A percentile compares a stretch with the other conserved stretches of the same genome.
phyloP scores from a whole-genome alignment of 2,797 vertebrate species.

The Etheostoma nigrum region DNA sequence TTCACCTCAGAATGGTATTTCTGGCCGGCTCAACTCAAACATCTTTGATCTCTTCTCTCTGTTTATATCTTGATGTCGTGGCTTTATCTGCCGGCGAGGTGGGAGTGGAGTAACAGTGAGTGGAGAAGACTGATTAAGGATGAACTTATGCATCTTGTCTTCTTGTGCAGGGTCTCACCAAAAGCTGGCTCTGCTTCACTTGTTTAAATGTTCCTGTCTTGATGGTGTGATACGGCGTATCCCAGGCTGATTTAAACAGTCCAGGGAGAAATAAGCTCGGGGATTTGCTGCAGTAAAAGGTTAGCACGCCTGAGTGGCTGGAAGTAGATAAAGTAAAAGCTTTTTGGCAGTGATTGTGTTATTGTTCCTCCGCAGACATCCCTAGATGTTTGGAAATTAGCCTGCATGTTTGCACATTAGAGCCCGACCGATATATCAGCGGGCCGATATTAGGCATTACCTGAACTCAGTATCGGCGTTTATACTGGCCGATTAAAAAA shows the following conservation, averaged over 20 bases:
- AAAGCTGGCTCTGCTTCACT: conserved; percentile 32
- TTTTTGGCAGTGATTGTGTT: conserved; percentile 35
- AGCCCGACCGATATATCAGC: too few relatives aligned
- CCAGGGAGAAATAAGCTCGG: conserved; percentile 43
- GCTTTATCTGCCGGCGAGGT: conserved; percentile 62
- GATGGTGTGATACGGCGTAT: conserved; percentile 54
- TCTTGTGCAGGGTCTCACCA: conserved; percentile 27
- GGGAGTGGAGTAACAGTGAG: conserved; percentile 58
- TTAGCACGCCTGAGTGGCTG: conserved; percentile 20
- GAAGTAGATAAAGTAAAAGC: conserved; percentile 40
- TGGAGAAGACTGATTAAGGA: conserved; percentile 43
- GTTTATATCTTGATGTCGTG: conserved; percentile 61
- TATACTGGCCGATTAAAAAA: too few relatives aligned
- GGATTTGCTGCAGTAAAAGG: conserved; percentile 44
- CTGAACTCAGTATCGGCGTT: too few relatives aligned
- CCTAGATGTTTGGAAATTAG: conserved; percentile 46
- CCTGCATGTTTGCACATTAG: conserved; percentile 24
- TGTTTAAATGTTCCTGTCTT: conserved; percentile 63
- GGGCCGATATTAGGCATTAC: too few relatives aligned
- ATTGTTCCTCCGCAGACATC: conserved; percentile 44
- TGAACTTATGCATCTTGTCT: conserved; percentile 56
- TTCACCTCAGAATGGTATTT: conserved; percentile 59
- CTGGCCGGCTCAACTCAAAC: conserved; percentile 54
- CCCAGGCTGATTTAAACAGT: conserved; percentile 43
- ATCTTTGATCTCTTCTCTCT: conserved; percentile 60